Evolutionary conservation across 2,797 vertebrate genomes (phyloP).

Genomic region (Chelon auratus): DNA sequence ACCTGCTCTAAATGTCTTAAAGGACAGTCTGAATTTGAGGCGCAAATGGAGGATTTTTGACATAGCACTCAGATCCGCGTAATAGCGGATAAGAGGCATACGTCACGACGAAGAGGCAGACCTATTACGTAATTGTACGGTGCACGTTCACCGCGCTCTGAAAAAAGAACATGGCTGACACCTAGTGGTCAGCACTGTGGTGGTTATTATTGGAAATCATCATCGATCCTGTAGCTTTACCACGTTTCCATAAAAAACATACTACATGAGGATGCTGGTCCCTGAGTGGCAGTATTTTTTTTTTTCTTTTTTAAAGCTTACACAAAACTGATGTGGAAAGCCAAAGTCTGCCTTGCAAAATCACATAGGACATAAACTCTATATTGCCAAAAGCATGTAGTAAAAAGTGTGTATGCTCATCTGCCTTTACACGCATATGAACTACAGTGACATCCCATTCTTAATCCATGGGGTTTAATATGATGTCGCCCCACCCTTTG

Average conservation of each 20-base stretch:
- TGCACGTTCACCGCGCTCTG: accelerated
- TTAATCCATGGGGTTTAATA: too few species aligned
- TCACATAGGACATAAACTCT: background rate
- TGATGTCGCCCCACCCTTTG: too few species aligned
- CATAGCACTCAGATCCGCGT: background rate
- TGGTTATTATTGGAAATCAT: too few species aligned
- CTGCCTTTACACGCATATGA: too few species aligned
- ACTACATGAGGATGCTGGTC: too few species aligned
- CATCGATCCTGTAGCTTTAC: too few species aligned
- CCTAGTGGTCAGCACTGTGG: slow-evolving; percentile 49
- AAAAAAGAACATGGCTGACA: slow-evolving; percentile 38
- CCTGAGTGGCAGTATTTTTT: too few species aligned
- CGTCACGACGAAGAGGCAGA: slow-evolving; percentile 10
- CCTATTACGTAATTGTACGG: slow-evolving; percentile 31
- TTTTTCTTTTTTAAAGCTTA: background rate
- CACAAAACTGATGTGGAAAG: background rate
- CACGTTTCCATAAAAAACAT: too few species aligned
- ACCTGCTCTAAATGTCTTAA: background rate
- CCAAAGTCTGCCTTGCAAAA: background rate
- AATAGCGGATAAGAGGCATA: background rate
- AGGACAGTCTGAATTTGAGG: background rate
- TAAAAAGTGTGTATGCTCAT: too few species aligned
- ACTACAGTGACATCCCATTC: too few species aligned
- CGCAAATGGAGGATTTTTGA: background rate
- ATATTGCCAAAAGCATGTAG: too few species aligned